Percentiles rank a stretch among this genome's conserved stretches.
Evolutionary conservation across 2,888 invertebrate species (phyloP).

Genomic region (Caenorhabditis zanzibari): DNA sequence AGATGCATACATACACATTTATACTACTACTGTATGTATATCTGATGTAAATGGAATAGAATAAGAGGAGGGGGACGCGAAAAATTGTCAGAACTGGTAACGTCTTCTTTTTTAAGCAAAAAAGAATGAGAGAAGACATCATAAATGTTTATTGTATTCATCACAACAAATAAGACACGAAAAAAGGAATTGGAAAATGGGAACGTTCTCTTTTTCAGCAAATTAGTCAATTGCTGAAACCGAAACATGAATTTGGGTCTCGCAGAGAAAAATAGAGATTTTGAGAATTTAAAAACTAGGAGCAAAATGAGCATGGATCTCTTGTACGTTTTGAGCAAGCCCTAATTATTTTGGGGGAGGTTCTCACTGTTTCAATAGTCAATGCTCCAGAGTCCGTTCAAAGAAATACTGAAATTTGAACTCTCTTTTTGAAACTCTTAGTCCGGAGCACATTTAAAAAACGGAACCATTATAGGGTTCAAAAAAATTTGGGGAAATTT

Average conservation of each 20-base stretch:
- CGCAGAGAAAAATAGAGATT: slow-evolving; percentile 3
- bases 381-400: too few relatives aligned
- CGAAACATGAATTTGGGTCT: slow-evolving; percentile 22
- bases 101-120: slow-evolving; percentile 50
- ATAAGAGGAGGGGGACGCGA: neutral
- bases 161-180: slow-evolving; percentile 36
- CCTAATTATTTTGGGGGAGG: too few relatives aligned
- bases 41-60: slow-evolving; percentile 62
- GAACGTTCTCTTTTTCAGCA: slow-evolving; percentile 30
- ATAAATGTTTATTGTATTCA: slow-evolving; percentile 60
- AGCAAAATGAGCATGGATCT: too few relatives aligned
- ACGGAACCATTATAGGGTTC: too few relatives aligned
- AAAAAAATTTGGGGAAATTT: too few relatives aligned
- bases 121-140: slow-evolving; percentile 39
- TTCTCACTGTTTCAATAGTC: too few relatives aligned
- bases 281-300: neutral
- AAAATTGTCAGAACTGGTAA: slow-evolving; percentile 63
- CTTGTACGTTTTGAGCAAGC: too few relatives aligned
- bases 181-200: neutral
- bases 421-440: too few relatives aligned
- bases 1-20: slow-evolving; percentile 30
- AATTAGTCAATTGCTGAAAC: slow-evolving; percentile 52
- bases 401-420: too few relatives aligned
- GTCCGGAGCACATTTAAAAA: too few relatives aligned
- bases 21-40: slow-evolving; percentile 45